Evolutionary conservation across 2,113 vertebrate species (phyloP), one percentile per base, ranked within the genome.

Genomic region (Charadrius vociferus): DNA sequence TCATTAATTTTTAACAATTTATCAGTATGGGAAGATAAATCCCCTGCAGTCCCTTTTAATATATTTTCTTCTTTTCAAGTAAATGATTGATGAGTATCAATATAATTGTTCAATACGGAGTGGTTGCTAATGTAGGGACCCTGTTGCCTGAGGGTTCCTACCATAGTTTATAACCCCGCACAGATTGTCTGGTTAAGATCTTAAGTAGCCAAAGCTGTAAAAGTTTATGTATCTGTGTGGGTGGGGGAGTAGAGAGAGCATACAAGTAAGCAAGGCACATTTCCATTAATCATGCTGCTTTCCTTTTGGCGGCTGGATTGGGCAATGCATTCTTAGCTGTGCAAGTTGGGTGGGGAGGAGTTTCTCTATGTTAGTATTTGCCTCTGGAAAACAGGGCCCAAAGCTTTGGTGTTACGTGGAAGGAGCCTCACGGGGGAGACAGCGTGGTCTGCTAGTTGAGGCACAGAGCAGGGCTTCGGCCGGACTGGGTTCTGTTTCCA

Each of bases 31-130:
- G 96, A 98, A 97, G 97, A 97, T 96, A 93, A 98, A 98, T 97
- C 94, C 97, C 96, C 97, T 95, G 80, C 96, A 98, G 97, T 95
- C 87, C 85, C 94, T 93, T 98, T 97, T 97, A 96, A 97, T 95
- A 96, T 97, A 97, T 98, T 96, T 98, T 98, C 97, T 96, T 98
- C 97, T 97, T 97, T 93, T 98, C 91, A 97, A 97, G 98, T 98
- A 95, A 98, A 97, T 98, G 97, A 98, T 98, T 98, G 97, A 98
- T 98, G 97, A 98, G 90, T 92, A 95, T 97, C 95, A 95, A 86
- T 95, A 95, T 91, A 88, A 90, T 94, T 93, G 95, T 97, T 98
- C 96, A 45, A 71, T 97, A 90, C 77, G 71, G 65, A 97, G 68
- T 87, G 91, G 96, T 95, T 97, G 97, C 96, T 98, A 97, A 98